These are phyloP conservation scores for Rana temporaria DNA, from an alignment of 2,113 vertebrate species.

Conservation along the genomic window DNA sequence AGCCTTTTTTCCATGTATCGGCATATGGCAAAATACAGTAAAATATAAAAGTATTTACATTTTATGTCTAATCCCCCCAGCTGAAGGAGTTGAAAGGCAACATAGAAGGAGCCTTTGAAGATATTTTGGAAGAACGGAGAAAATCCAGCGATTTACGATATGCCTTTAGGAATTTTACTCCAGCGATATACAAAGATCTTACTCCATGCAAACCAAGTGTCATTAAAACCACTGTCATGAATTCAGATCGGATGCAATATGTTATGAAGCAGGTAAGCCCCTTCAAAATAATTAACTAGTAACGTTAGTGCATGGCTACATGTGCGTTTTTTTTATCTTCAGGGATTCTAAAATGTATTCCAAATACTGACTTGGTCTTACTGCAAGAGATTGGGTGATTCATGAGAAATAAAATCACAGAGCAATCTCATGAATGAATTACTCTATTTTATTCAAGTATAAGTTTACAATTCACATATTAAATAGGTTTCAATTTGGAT, in stretches of 20 bases:
- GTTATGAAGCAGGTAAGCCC: slow-evolving; percentile 84
- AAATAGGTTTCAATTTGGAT: no score
- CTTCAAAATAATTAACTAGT: background rate
- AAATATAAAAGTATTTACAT: background rate
- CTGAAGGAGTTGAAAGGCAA: slow-evolving; percentile 82
- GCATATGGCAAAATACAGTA: no score
- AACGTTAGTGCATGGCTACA: no score
- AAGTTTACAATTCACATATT: no score
- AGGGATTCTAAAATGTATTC: no score
- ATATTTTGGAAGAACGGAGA: slow-evolving; percentile 90
- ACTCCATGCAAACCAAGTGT: slow-evolving; percentile 77
- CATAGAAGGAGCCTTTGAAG: slow-evolving; percentile 93
- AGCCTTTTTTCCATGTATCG: background rate
- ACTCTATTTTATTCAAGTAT: no score
- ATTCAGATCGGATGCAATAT: slow-evolving; percentile 84
- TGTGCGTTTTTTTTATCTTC: no score
- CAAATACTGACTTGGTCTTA: no score
- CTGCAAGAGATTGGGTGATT: no score
- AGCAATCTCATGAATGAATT: no score
- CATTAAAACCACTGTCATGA: slow-evolving; percentile 84
- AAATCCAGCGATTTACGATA: slow-evolving; percentile 89
- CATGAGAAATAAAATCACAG: no score
- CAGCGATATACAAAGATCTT: slow-evolving; percentile 85
- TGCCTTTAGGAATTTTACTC: slow-evolving; percentile 87
- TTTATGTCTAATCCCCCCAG: slow-evolving; percentile 59